Conservation (phyloP, 2,113 vertebrate genomes). For the Rhinolophus ferrumequinum region DNA sequence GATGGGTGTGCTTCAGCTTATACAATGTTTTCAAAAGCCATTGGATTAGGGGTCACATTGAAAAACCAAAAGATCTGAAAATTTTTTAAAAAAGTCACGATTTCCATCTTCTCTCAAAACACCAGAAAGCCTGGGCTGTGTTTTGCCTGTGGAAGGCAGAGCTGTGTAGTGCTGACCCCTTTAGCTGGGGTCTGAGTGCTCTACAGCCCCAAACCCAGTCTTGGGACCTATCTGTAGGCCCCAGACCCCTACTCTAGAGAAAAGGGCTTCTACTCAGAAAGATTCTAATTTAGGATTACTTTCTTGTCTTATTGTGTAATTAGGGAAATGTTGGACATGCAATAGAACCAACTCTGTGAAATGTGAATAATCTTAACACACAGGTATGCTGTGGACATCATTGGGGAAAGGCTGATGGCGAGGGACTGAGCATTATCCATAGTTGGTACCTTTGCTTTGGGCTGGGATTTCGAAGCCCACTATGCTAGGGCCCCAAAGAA, state of each 20-base stretch:
- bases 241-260: neutral
- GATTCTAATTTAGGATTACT: slow-evolving; percentile 21
- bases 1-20: neutral
- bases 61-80: neutral
- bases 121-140: neutral
- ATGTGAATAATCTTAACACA: neutral
- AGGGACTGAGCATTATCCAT: neutral
- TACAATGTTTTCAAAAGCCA: neutral
- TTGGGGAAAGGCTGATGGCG: neutral
- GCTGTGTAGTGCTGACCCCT: neutral
- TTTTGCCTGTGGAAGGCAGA: neutral
- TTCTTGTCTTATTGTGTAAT: neutral
- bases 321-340: neutral
- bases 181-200: neutral
- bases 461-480: neutral
- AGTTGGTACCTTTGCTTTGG: neutral
- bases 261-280: neutral
- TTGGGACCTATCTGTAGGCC: neutral
- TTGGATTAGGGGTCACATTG: neutral
- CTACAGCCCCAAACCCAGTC: neutral
- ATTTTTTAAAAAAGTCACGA: neutral
- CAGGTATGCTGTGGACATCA: neutral
- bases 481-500: neutral
- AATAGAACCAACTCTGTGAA: neutral
- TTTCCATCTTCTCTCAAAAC: slow-evolving; percentile 3